Percentiles rank a stretch among this genome's conserved stretches.
Conservation (phyloP, 2,888 invertebrate species). For the Pyrocoelia pectoralis region DNA sequence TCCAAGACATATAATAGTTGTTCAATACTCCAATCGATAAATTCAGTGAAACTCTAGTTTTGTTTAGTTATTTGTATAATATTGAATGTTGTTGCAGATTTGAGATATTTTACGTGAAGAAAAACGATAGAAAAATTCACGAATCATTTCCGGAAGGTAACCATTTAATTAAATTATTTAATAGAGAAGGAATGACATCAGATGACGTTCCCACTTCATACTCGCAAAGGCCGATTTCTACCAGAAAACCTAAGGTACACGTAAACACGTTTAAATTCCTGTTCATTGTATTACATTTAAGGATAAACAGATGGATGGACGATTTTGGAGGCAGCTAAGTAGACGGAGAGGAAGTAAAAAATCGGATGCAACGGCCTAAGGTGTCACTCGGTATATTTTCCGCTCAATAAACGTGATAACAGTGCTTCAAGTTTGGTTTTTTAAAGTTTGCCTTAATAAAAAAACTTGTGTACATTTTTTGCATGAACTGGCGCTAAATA, state of each 20-base stretch:
- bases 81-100: conserved; percentile 55
- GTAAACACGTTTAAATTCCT: too few relatives aligned
- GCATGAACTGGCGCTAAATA: conserved; percentile 40
- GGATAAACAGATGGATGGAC: conserved; percentile 80
- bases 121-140: conserved; percentile 59
- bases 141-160: conserved; percentile 59
- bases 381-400: not conserved
- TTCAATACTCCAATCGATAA: too few relatives aligned
- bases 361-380: conserved; percentile 48
- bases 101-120: conserved; percentile 62
- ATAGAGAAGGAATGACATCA: conserved; percentile 51
- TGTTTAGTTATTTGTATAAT: too few relatives aligned
- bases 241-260: conserved; percentile 65
- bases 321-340: conserved; percentile 82
- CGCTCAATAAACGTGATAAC: conserved; percentile 49
- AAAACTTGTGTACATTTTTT: conserved; percentile 34
- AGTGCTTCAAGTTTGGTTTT: conserved; percentile 44
- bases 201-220: conserved; percentile 58
- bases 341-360: conserved; percentile 65
- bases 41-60: too few relatives aligned
- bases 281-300: conserved; percentile 54
- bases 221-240: conserved; percentile 63
- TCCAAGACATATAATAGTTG: too few relatives aligned
- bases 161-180: conserved; percentile 59
- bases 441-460: conserved; percentile 39